phyloP scores from a whole-genome alignment of 2,113 vertebrate species.

The Sapayoa aenigma region DNA sequence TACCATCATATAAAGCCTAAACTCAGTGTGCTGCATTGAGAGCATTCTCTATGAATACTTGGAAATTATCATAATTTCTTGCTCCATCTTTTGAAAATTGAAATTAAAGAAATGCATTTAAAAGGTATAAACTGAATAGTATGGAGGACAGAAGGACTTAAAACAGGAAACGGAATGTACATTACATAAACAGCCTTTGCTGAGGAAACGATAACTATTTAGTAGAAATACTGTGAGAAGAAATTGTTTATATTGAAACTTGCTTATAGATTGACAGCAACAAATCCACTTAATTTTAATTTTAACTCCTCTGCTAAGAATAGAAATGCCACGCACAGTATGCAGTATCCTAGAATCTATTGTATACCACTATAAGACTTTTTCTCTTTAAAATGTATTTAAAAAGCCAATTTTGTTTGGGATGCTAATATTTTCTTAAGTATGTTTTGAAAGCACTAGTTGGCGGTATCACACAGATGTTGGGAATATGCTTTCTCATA shows the following conservation, averaged over 20 bases:
- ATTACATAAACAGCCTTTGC: neutral
- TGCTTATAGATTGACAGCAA: neutral
- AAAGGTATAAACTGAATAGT: neutral
- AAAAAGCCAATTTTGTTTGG: neutral
- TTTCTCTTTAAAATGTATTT: neutral
- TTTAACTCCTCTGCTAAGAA: neutral
- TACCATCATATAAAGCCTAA: neutral
- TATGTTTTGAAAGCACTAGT: neutral
- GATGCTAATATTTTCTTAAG: neutral
- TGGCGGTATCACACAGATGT: neutral
- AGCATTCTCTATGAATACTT: neutral
- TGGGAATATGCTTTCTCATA: neutral
- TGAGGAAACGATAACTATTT: neutral
- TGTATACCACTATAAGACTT: neutral
- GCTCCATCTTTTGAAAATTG: neutral
- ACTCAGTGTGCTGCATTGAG: neutral
- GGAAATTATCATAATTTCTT: neutral
- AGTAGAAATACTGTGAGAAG: neutral
- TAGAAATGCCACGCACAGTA: neutral
- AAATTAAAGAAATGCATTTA: neutral
- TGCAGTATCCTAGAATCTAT: neutral
- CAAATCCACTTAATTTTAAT: neutral
- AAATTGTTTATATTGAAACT: neutral
- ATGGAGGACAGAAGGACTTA: neutral
- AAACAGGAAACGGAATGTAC: conserved; percentile 16